Conservation (phyloP, 2,888 invertebrate genomes). For the Acleris emargana region DNA sequence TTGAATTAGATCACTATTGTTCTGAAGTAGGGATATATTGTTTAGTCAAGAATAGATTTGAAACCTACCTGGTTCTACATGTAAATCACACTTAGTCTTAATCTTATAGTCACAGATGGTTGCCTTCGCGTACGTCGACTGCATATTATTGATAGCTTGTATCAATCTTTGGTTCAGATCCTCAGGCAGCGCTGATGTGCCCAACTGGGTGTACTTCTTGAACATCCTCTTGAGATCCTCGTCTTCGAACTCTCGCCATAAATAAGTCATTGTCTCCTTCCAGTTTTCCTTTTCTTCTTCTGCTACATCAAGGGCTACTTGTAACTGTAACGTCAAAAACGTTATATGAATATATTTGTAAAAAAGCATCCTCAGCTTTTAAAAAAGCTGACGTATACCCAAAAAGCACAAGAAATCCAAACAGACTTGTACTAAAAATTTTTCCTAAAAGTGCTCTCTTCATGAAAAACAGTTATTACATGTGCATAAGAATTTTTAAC, state of each 20-base stretch:
- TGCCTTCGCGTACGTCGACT: conserved; percentile 89
- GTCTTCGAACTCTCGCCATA: conserved; percentile 89
- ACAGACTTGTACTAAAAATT: too few relatives aligned
- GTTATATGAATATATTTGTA: too few relatives aligned
- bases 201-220: conserved; percentile 87
- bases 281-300: conserved; percentile 86
- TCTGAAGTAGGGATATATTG: too few relatives aligned
- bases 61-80: conserved; percentile 91
- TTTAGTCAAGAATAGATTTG: too few relatives aligned
- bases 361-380: too few relatives aligned
- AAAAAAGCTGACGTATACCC: too few relatives aligned
- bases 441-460: too few relatives aligned
- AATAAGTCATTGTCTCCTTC: conserved; percentile 86
- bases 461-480: too few relatives aligned
- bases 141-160: conserved; percentile 87
- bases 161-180: conserved; percentile 85
- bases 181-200: conserved; percentile 89
- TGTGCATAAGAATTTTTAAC: too few relatives aligned
- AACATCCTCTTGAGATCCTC: conserved; percentile 89
- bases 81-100: conserved; percentile 86
- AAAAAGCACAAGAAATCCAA: too few relatives aligned
- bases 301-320: conserved; percentile 66
- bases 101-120: conserved; percentile 89
- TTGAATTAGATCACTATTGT: too few relatives aligned
- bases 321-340: conserved; percentile 53